phyloP scores from a whole-genome alignment of 2,113 vertebrate species.

The Thinocorus orbignyianus region DNA sequence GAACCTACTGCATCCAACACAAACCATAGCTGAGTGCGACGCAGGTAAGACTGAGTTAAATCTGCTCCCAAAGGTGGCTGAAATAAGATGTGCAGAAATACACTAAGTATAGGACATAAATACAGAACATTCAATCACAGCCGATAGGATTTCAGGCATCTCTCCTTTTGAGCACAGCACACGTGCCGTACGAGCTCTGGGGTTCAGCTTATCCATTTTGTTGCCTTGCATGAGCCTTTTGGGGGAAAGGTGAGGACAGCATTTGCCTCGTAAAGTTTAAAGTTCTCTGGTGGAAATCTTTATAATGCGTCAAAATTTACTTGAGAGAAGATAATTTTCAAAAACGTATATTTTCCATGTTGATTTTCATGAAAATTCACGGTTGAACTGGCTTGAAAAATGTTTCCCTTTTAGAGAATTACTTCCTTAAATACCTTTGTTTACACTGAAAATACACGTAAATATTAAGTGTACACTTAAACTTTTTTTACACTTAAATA shows the following conservation, averaged over 20 bases:
- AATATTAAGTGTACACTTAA: too few relatives aligned
- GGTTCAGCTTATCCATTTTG: fast-evolving
- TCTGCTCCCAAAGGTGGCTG: background rate
- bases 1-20: background rate
- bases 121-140: slow-evolving; percentile 35
- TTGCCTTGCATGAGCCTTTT: background rate
- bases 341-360: background rate
- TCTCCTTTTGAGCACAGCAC: background rate
- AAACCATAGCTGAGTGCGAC: background rate
- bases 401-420: background rate
- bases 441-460: too few relatives aligned
- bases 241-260: background rate
- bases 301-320: background rate
- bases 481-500: too few relatives aligned
- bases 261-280: background rate
- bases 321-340: background rate
- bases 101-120: background rate
- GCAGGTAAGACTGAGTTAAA: background rate
- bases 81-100: background rate
- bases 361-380: background rate
- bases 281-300: background rate
- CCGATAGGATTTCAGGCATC: background rate
- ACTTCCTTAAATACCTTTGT: background rate
- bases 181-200: fast-evolving
- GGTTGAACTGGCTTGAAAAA: background rate